These are phyloP conservation scores for Drosophila ustulata DNA, from an alignment of 2,888 invertebrate genomes.

Conservation along the genomic window DNA sequence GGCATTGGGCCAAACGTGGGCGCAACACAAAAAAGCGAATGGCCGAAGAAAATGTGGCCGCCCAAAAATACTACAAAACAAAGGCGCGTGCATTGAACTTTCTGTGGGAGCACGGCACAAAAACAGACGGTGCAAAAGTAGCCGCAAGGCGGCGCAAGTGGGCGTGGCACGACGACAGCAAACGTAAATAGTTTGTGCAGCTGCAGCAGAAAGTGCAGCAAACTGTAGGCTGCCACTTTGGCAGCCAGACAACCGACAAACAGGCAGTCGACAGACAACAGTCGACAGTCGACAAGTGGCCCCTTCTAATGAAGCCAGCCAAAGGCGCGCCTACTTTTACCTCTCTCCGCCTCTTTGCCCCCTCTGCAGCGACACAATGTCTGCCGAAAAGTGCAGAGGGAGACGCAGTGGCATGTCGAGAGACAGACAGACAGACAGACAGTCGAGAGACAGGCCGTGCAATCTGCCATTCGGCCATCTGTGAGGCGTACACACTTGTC, in stretches of 20 bases:
- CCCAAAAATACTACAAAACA: slow-evolving; percentile 63
- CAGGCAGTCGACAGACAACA: slow-evolving; percentile 32
- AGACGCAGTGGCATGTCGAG: slow-evolving; percentile 9
- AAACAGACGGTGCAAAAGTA: slow-evolving; percentile 28
- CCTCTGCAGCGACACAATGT: slow-evolving; percentile 18
- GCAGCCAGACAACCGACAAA: slow-evolving; percentile 38
- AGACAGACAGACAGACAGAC: slow-evolving; percentile 16
- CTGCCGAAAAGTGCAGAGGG: slow-evolving; percentile 27
- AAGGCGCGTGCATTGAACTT: slow-evolving; percentile 74
- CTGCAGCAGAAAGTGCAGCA: slow-evolving; percentile 44
- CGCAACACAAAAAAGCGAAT: background rate
- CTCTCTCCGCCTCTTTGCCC: background rate
- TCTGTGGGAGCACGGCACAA: slow-evolving; percentile 29
- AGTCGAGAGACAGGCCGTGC: slow-evolving; percentile 21
- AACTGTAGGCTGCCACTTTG: slow-evolving; percentile 49
- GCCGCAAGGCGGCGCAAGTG: slow-evolving; percentile 46
- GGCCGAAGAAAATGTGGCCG: slow-evolving; percentile 7
- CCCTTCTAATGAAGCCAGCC: slow-evolving; percentile 73
- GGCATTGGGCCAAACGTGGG: slow-evolving; percentile 65
- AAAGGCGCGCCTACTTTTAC: slow-evolving; percentile 41
- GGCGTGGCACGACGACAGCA: slow-evolving; percentile 45
- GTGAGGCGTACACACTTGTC: slow-evolving; percentile 77
- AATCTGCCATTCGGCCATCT: slow-evolving; percentile 64
- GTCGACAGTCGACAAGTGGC: slow-evolving; percentile 48
- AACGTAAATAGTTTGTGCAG: slow-evolving; percentile 72